Evolutionary conservation across 1,140 invertebrate genomes (phyloP), one percentile per base, ranked within the genome.

Genomic region (Drosophila insularis): DNA sequence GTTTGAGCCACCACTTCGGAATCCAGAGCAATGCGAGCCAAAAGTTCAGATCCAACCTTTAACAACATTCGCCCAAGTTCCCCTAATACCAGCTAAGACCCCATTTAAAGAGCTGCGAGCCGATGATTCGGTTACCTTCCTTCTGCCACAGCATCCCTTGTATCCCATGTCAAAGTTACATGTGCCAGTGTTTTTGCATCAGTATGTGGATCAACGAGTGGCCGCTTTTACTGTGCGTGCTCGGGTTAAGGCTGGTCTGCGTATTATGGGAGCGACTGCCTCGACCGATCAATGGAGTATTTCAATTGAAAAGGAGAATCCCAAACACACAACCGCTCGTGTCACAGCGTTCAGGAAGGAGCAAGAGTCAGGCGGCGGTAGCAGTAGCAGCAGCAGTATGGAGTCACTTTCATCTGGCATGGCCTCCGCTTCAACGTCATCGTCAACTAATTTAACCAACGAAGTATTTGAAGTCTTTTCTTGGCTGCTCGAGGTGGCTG

Each of bases 101-200:
- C 95, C 95, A 3, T 98, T 97, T 81, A 95, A 96, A 74, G 96
- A 98, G 89, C 93, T 97, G 17, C 94, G 95, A 59, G 93, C 95
- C 55, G 96, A 97, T 70, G 96, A 97, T 39, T 94, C 95, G 23
- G 92, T 98, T 0, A 95, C 95, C 0, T 94, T 98, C n/a, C 92
- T 98, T n/a, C 93, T 98, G n/a, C 97, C 97, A 0, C 95, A 97
- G 86, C 95, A 95, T 31, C 95, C 96, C 0, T 92, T 98, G 3
- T 98, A 97, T 92, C 97, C 97, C 1, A 94, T 96, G 76, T 97
- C 97, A n/a, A 95, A 96, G 74, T 93, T 98, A 43, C 96, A 98
- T 92, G 94, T 98, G 1, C 96, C 97, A 2, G 97, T 97, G 1
- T 97, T 97, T 85, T 93, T 98, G n/a, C 95, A 96, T 50, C 93